Percentiles rank a stretch among this genome's conserved stretches.
phyloP scores from a whole-genome alignment of 2,113 vertebrate species.

The Fregetta grallaria region DNA sequence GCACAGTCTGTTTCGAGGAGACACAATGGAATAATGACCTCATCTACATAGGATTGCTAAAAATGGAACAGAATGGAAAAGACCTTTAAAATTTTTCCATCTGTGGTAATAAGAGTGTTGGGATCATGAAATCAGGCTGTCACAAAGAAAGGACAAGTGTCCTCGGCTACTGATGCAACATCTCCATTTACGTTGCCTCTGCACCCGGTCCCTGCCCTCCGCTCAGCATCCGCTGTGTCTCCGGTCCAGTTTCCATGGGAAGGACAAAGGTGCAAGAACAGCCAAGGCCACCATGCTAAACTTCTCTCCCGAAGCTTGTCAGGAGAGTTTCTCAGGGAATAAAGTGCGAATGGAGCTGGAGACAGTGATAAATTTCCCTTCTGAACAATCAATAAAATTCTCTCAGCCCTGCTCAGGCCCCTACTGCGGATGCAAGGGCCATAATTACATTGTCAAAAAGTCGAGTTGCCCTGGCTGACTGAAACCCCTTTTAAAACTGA shows the following conservation, averaged over 20 bases:
- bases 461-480: constrained; percentile 73
- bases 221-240: background rate
- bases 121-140: background rate
- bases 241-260: background rate
- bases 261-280: constrained; percentile 73
- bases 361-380: constrained; percentile 98
- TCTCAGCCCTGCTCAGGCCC: constrained; percentile 76
- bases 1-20: rapidly evolving
- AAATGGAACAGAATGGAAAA: background rate
- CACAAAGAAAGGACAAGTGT: background rate
- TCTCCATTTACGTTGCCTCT: background rate
- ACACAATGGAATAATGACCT: background rate
- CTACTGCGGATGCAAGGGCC: constrained; percentile 80
- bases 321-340: constrained; percentile 78
- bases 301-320: constrained; percentile 70
- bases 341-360: constrained; percentile 71
- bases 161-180: background rate
- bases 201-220: background rate
- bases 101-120: background rate
- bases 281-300: constrained; percentile 62
- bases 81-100: background rate
- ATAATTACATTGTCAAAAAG: constrained; percentile 96
- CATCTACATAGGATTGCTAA: background rate
- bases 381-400: constrained; percentile 91
- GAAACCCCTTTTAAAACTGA: constrained; percentile 74